phyloP scores from a whole-genome alignment of 2,888 invertebrate genomes.

The Thecophora atra region DNA sequence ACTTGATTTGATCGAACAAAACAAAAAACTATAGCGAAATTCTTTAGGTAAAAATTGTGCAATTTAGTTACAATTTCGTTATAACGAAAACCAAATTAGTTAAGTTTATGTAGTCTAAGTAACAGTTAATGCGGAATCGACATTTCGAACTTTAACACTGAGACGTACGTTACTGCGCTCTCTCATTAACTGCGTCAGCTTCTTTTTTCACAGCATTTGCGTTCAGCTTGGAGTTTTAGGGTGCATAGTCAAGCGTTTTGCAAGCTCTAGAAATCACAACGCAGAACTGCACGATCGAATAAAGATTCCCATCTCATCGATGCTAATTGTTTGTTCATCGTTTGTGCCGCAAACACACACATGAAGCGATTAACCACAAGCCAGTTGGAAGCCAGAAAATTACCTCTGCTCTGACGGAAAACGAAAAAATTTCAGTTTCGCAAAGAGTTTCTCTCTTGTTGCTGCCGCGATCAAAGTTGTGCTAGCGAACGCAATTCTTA shows the following conservation, averaged over 20 bases:
- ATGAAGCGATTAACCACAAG: no score
- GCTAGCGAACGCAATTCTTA: no score
- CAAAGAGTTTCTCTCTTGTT: no score
- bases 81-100: constrained; percentile 21
- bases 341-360: no score
- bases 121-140: constrained; percentile 13
- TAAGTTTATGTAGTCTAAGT: constrained; percentile 31
- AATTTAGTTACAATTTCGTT: constrained; percentile 49
- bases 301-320: neutral
- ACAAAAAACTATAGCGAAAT: constrained; percentile 36
- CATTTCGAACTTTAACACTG: constrained; percentile 7
- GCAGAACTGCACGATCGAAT: neutral
- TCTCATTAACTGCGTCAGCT: neutral
- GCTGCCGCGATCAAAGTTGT: no score
- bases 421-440: no score
- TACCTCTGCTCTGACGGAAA: no score
- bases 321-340: no score
- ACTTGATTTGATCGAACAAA: constrained; percentile 15
- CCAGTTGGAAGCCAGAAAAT: no score
- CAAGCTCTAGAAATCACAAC: neutral
- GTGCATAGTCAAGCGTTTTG: neutral
- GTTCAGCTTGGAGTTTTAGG: constrained; percentile 3
- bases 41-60: constrained; percentile 44
- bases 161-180: no score
- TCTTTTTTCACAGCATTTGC: constrained; percentile 8